phyloP scores from a whole-genome alignment of 2,113 vertebrate genomes.

The Coreoperca whiteheadi region DNA sequence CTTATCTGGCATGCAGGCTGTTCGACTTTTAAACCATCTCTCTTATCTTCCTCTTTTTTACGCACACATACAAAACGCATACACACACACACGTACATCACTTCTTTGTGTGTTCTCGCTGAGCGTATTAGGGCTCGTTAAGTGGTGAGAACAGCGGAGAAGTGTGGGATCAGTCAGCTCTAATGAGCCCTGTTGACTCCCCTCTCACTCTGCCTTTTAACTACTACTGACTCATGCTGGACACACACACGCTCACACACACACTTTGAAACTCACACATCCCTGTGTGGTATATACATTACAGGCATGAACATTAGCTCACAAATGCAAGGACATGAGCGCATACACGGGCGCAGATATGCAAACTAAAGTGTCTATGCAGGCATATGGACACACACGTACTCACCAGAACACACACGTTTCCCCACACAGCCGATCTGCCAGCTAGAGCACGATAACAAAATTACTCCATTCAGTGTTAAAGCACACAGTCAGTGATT shows the following conservation, averaged over 20 bases:
- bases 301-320: slow-evolving; percentile 6
- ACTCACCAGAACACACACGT: slow-evolving; percentile 7
- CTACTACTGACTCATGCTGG: slow-evolving; percentile 59
- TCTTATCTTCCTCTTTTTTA: slow-evolving; percentile 43
- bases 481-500: slow-evolving; percentile 63
- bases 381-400: not conserved
- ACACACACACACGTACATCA: slow-evolving; percentile 20
- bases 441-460: slow-evolving; percentile 49
- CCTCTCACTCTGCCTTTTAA: slow-evolving; percentile 71
- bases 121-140: slow-evolving; percentile 73
- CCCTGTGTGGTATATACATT: not conserved
- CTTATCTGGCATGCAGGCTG: slow-evolving; percentile 31
- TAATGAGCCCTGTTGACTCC: slow-evolving; percentile 79
- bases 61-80: slow-evolving; percentile 9
- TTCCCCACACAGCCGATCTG: slow-evolving; percentile 12
- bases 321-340: too few relatives aligned
- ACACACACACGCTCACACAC: slow-evolving; percentile 38
- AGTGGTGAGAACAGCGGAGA: slow-evolving; percentile 69
- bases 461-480: slow-evolving; percentile 63
- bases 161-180: slow-evolving; percentile 75
- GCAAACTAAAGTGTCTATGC: slow-evolving; percentile 5
- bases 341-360: not conserved
- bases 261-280: not conserved
- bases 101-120: slow-evolving; percentile 41
- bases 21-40: slow-evolving; percentile 32